These are phyloP conservation scores for Marmota flaviventris DNA, from an alignment of 2,113 vertebrate genomes.

Conservation along the genomic window DNA sequence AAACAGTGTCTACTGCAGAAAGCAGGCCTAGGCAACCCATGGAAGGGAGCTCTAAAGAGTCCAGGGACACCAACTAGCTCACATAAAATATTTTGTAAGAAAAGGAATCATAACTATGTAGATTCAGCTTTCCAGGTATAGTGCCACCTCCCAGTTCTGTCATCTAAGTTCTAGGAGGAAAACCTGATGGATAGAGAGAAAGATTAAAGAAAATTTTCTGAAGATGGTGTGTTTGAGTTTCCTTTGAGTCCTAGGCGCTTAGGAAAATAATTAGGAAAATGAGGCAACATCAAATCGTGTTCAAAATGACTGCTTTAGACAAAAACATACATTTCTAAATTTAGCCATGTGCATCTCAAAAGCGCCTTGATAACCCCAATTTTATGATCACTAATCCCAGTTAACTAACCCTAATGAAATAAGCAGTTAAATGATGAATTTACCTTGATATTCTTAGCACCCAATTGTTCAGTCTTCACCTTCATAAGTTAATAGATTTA, in stretches of 20 bases:
- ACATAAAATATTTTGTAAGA: not conserved
- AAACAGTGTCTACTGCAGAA: not conserved
- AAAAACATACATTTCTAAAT: constrained; percentile 35
- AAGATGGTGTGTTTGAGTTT: not conserved
- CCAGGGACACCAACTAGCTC: not conserved
- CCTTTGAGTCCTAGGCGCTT: not conserved
- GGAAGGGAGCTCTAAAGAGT: not conserved
- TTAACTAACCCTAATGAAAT: not conserved
- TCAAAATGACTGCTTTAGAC: not conserved
- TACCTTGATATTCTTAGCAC: not conserved
- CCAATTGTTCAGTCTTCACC: not conserved
- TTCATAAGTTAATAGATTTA: not conserved
- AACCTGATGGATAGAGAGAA: not conserved
- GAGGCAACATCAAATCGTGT: not conserved
- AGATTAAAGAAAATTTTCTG: not conserved
- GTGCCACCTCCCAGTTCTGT: not conserved
- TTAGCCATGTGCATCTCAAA: not conserved
- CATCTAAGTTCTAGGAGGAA: not conserved
- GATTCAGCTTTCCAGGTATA: not conserved
- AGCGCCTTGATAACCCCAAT: not conserved
- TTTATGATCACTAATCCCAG: not conserved
- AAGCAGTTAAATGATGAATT: not conserved
- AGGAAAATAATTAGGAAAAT: not conserved
- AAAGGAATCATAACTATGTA: not conserved
- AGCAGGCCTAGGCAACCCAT: not conserved